Base-by-base conservation (phyloP, 2,113 vertebrate genomes). In the Scartelaos histophorus region DNA sequence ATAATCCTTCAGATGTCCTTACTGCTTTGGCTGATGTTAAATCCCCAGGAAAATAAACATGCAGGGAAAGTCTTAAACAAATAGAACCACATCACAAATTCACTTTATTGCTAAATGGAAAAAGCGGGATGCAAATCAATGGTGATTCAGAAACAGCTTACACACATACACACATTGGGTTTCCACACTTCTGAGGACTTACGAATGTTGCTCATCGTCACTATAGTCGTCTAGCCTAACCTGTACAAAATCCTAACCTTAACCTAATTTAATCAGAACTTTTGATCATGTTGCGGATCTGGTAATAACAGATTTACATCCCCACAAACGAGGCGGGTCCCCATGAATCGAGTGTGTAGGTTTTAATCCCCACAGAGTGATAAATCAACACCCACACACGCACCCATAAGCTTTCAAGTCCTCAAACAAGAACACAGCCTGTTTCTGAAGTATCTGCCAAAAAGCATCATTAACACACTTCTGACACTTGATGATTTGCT, bases 391-490 rank as follows among this genome's bases (percentile, higher is more conserved):
- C 49, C 15, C 49, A 16, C 49, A 51, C 49, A 51, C 6, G 15
- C 15, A 51, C 49, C 17, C 15, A 19, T 22, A 7, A 21, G 21
- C 53, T 22, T 56, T 22, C n/a, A 22, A 21, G n/a, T 56, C 53
- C n/a, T 22, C n/a, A 11, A 56, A 22, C 53, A 9, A 17, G 49
- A 51, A 22, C 21, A n/a, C 51, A 16, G 51, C 5, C 19, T 22
- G 53, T 56, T 56, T 56, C 53, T 56, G 53, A 56, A 7, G 53
- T 56, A 22, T n/a, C 53, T 56, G 53, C 53, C 69, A 64, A 71
- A 68, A 81, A 67, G 75, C 65, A 61, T 80, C 76, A 70, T 35
- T 76, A 81, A 73, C 81, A 82, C 53, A 24, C 62, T 88, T 83
- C 16, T 19, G 29, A 13, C 69, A 72, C 79, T 70, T 57, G 68